Evolutionary conservation across 2,888 invertebrate species (phyloP), one percentile per base, ranked within the genome.

Genomic region (Aspidiotus rigidus): DNA sequence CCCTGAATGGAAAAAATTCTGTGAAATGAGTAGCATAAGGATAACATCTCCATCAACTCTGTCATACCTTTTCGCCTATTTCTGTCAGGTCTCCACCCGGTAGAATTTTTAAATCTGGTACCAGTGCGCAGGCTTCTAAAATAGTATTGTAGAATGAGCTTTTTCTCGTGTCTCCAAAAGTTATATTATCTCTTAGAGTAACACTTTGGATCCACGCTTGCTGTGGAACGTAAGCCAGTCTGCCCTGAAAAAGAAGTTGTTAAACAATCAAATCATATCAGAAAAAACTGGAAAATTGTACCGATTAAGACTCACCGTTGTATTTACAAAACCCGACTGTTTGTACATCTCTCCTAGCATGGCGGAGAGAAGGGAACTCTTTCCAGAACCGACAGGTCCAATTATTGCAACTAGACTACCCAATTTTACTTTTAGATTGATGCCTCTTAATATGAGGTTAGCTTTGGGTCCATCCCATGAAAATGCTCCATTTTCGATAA

Each of bases 161-260:
- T 75, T 93, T 86, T 62, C 86, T 82, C 0, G 82, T 75, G 73
- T 87, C 86, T 13, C 94, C 94, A 79, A 98, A 99, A 41, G 94
- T 77, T 73, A 99, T 92, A 79, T 98, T 98, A 76, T 96, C 90
- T 75, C 88, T 86, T 40, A 98, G 79, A 0, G 95, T 93, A 5
- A 91, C 90, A 80, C 98, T 98, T 79, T 97, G 97, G 70, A 98
- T 97, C 98, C 98, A 98, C 0, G 97, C 94, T 79, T 94, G 93
- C 76, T 96, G 96, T 0, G 95, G 86, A 1, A 94, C 93, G 78
- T 93, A 95, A 0, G 94, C 94, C 15, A 84, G 77, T 2, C 79
- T 76, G n/a, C 86, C 85, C 80, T 74, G 61, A 13, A 28, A 62
- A 62, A 56, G n/a, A 42, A 57, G 71, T 62, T 49, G 62, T 56